These are phyloP conservation scores for Pogonomyrmex californicus DNA, from an alignment of 1,140 invertebrate genomes.

Conservation along the genomic window DNA sequence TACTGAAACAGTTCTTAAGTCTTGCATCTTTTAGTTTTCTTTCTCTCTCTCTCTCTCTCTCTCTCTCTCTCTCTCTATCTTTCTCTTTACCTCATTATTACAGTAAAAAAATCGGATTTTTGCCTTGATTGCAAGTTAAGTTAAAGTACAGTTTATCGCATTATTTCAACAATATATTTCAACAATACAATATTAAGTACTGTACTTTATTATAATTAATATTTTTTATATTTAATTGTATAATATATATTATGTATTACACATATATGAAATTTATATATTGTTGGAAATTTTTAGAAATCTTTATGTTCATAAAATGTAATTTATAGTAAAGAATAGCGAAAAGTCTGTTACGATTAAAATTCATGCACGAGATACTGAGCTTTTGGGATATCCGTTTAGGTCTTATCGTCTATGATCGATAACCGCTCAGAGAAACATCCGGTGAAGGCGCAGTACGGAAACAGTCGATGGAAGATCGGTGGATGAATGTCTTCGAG, in stretches of 20 bases:
- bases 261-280: neutral
- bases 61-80: neutral
- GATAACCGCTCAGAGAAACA: conserved; percentile 73
- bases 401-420: conserved; percentile 55
- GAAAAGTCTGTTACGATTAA: neutral
- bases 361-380: conserved; percentile 18
- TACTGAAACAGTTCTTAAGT: neutral
- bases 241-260: neutral
- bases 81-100: neutral
- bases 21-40: neutral
- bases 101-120: neutral
- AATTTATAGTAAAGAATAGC: neutral
- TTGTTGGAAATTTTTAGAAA: neutral
- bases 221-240: neutral
- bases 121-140: neutral
- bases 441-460: conserved; percentile 62
- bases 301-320: neutral
- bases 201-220: neutral
- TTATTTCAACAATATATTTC: neutral
- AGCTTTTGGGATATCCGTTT: neutral
- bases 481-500: conserved; percentile 66
- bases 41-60: neutral
- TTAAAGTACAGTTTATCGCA: neutral
- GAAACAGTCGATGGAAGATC: conserved; percentile 67
- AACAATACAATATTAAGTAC: neutral